Percentiles rank a stretch among this genome's conserved stretches.
Conservation (phyloP, 1,140 invertebrate species). For the Lucilia sericata region DNA sequence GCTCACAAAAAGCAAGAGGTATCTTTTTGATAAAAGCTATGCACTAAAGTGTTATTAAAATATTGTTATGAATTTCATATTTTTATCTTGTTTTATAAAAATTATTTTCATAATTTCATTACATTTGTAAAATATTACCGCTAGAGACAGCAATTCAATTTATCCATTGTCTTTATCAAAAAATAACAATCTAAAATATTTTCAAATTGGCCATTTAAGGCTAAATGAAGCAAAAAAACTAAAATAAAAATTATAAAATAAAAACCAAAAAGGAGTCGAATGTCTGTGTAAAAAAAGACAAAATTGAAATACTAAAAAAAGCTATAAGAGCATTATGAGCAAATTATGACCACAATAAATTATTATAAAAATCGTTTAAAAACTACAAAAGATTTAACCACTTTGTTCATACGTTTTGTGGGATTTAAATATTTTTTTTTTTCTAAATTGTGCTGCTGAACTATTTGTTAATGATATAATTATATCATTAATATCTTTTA, state of each 20-base stretch:
- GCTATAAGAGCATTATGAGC: background rate
- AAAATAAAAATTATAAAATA: background rate
- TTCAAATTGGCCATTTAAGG: slow-evolving; percentile 31
- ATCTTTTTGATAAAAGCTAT: background rate
- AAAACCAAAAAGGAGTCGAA: background rate
- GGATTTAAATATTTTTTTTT: background rate
- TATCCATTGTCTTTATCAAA: slow-evolving; percentile 36
- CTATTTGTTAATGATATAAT: slow-evolving; percentile 44
- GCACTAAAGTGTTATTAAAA: slow-evolving; percentile 32
- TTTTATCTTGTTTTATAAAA: slow-evolving; percentile 8
- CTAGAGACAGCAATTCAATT: slow-evolving; percentile 35
- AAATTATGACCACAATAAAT: background rate
- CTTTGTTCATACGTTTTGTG: background rate
- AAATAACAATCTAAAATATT: slow-evolving; percentile 35
- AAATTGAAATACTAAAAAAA: background rate
- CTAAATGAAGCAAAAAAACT: background rate
- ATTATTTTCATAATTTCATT: slow-evolving; percentile 40
- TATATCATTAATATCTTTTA: slow-evolving; percentile 27
- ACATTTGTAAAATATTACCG: slow-evolving; percentile 34
- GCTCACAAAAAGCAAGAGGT: too few species aligned
- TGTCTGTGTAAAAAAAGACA: background rate
- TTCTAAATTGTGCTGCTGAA: slow-evolving; percentile 1
- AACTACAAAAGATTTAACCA: background rate
- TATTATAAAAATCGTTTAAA: background rate
- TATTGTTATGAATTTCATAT: slow-evolving; percentile 38